A percentile compares a stretch with the other conserved stretches of the same genome.
phyloP scores from a whole-genome alignment of 1,140 invertebrate species.

The Sarcophaga peregrina region DNA sequence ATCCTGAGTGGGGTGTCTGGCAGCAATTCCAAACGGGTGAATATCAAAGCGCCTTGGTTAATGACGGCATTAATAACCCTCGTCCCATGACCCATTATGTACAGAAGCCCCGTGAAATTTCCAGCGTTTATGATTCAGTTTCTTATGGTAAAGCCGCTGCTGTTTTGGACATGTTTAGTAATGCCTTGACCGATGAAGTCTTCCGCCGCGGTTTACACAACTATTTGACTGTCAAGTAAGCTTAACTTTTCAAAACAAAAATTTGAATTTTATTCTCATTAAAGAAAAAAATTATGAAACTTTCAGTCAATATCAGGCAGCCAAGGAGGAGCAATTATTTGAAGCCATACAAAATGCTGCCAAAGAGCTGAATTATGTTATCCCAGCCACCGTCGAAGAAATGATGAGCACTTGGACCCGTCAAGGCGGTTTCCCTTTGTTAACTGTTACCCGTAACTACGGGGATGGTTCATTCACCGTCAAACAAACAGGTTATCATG shows the following conservation, averaged over 20 bases:
- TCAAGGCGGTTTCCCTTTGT: conserved; percentile 75
- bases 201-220: conserved; percentile 85
- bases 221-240: conserved; percentile 76
- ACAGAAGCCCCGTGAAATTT: conserved; percentile 77
- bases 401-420: conserved; percentile 77
- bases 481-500: conserved; percentile 66
- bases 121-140: conserved; percentile 81
- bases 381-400: conserved; percentile 53
- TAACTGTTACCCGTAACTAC: conserved; percentile 70
- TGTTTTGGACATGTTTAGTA: conserved; percentile 94
- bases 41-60: conserved; percentile 73
- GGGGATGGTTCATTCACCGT: conserved; percentile 58
- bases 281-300: not conserved
- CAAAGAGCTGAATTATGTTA: conserved; percentile 53
- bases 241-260: not conserved
- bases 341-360: conserved; percentile 71
- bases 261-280: not conserved
- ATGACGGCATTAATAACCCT: conserved; percentile 72
- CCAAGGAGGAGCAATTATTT: conserved; percentile 77
- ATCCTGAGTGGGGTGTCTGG: conserved; percentile 79
- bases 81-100: conserved; percentile 82
- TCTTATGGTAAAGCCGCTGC: conserved; percentile 76
- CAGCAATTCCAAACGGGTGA: conserved; percentile 82
- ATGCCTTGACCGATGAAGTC: conserved; percentile 84
- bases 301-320: conserved; percentile 66